Percentiles rank a stretch among this genome's conserved stretches.
Evolutionary conservation across 2,113 vertebrate species (phyloP).

Genomic region (Platysternon megacephalum): DNA sequence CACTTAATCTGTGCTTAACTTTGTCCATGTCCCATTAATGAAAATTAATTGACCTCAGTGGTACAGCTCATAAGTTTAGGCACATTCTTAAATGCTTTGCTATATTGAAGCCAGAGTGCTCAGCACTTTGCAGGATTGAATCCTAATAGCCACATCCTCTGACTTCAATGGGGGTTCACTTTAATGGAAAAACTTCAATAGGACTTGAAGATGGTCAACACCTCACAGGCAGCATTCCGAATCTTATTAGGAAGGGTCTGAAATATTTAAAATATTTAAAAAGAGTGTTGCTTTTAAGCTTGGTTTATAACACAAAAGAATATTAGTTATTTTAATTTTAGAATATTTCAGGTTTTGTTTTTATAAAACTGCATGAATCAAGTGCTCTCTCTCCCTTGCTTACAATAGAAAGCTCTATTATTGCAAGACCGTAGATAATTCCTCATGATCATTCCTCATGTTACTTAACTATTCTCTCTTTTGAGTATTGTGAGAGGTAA

Average conservation of each 20-base stretch:
- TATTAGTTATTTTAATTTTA: neutral
- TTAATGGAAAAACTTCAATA: neutral
- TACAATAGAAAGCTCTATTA: neutral
- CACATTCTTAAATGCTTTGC: neutral
- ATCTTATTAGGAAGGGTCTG: neutral
- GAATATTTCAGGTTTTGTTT: neutral
- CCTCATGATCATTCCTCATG: neutral
- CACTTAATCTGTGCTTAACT: neutral
- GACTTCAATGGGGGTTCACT: neutral
- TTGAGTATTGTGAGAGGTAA: neutral
- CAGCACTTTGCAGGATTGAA: neutral
- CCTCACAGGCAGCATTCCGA: neutral
- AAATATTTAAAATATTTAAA: neutral
- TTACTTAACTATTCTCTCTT: neutral
- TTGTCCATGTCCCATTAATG: neutral
- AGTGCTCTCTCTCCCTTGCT: neutral
- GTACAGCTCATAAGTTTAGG: neutral
- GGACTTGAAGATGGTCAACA: neutral
- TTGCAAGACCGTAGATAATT: conserved; percentile 1
- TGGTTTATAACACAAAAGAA: neutral
- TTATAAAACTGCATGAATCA: neutral
- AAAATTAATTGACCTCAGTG: neutral
- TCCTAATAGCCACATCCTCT: neutral
- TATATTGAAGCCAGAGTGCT: neutral
- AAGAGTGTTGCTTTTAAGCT: neutral